Percentiles rank a stretch among this genome's conserved stretches.
These are phyloP conservation scores for Copsychus sechellarum DNA, from an alignment of 2,113 vertebrate species.

Conservation along the genomic window DNA sequence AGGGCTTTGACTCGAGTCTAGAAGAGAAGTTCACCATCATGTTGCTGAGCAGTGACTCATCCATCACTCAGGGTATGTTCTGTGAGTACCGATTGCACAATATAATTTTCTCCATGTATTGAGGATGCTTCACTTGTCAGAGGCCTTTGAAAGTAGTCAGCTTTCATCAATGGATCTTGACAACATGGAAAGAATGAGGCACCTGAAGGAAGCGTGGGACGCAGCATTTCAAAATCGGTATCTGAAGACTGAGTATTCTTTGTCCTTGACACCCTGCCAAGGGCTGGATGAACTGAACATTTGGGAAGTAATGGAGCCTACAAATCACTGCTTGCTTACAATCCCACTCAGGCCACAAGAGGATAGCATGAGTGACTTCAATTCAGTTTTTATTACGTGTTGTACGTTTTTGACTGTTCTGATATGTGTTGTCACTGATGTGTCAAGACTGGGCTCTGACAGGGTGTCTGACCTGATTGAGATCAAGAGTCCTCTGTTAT, in stretches of 20 bases:
- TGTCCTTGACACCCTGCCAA: constrained; percentile 77
- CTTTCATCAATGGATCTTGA: constrained; percentile 75
- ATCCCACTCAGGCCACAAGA: constrained; percentile 40
- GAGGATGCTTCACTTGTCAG: constrained; percentile 64
- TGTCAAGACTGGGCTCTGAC: constrained; percentile 57
- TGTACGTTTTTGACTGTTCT: constrained; percentile 70
- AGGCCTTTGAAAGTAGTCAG: constrained; percentile 62
- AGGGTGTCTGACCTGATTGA: constrained; percentile 47
- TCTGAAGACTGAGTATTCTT: constrained; percentile 76
- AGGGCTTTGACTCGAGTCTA: background rate
- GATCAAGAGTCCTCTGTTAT: constrained; percentile 38
- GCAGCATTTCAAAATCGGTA: constrained; percentile 66
- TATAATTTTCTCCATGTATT: constrained; percentile 49
- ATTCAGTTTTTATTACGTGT: constrained; percentile 70
- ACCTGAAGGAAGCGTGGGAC: constrained; percentile 67
- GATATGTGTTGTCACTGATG: constrained; percentile 59
- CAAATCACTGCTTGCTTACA: constrained; percentile 71
- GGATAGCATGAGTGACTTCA: constrained; percentile 44
- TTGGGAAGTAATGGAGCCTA: constrained; percentile 74
- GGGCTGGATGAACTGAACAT: constrained; percentile 69
- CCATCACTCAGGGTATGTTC: constrained; percentile 37
- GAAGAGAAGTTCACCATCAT: background rate
- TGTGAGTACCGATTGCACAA: constrained; percentile 26
- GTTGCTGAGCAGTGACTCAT: background rate
- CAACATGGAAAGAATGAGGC: constrained; percentile 71